Evolutionary conservation across 2,797 vertebrate species (phyloP), one percentile per base, ranked within the genome.

Genomic region (Cyprinodon diabolis): DNA sequence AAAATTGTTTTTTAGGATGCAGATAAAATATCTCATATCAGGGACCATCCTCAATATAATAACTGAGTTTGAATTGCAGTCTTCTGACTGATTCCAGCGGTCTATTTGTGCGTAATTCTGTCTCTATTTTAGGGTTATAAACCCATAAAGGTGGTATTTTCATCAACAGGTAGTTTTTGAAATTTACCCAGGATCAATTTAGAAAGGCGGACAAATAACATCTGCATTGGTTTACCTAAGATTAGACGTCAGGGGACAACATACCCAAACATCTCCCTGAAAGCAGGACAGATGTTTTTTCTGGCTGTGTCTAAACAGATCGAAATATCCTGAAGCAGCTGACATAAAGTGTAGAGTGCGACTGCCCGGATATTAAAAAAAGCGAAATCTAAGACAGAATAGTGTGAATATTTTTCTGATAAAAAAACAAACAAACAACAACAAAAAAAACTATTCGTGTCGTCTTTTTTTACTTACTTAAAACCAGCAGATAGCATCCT

Each of bases 401-500:
- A 51, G 6, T 3, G 35, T 37, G 0, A 52, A 68, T 37, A 66
- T 10, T 4, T 40, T 6, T 43, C 8, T 3, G 12, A 45, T 30
- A n/a, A 8, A 37, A 23, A 14, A 40, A 4, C 13, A 30, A 40
- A 66, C 1, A 21, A 54, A 57, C 23, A 49, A n/a, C n/a, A n/a
- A 71, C n/a, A 30, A 37, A 17, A 4, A 11, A 47, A 23, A 25
- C n/a, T 10, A 25, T 1, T 63, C 11, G 25, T 0, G 43, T 9
- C 8, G 0, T 19, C 12, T n/a, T 30, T 45, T 40, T 54, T 0
- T 65, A 84, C 91, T 93, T 84, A 95, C 95, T 90, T 62, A 95
- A 49, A 58, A 93, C 19, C 45, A 95, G 73, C 74, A 95, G 84
- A 71, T 91, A 95, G 56, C 84, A 84, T 0, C 93, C 94, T 2